Base-by-base conservation (phyloP, 2,797 vertebrate species). In the Oryzias sinensis region DNA sequence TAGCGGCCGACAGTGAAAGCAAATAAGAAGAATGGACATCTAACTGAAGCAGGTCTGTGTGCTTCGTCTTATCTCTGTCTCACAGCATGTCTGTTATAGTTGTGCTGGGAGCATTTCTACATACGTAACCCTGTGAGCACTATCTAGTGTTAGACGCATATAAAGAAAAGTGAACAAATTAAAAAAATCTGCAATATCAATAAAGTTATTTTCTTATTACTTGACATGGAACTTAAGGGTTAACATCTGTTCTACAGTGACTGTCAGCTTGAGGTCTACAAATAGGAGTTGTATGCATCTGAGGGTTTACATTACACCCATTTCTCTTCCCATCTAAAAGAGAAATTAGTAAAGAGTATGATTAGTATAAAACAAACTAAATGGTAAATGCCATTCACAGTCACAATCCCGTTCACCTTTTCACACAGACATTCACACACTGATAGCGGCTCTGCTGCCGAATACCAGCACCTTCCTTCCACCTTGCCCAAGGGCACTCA, bases 61-160 rank as follows among this genome's bases (percentile, higher is more conserved):
- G 27, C 55, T 14, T 46, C 18, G 25, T 66, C 68, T 82, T 80
- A 85, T 84, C 77, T 72, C 59, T 70, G 59, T 37, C 51, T 55
- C 72, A 62, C 76, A 83, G 76, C 77, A 64, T 51, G 59, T 70
- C 56, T 74, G 61, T 13, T 53, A 65, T 54, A 75, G 41, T 52
- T 16, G 51, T 18, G 29, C n/a, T 16, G 22, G 24, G 15, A 42
- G 49, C 24, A 29, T 64, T 79, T 73, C 76, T 64, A 74, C 43
- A 72, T 25, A 44, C 6, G 48, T 46, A 66, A 43, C 70, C 27
- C 5, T 51, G 9, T 27, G 41, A 55, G 53, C 47, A 61, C 42
- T 67, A 77, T 59, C 59, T 45, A 45, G 53, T 54, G 18, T 63
- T 52, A 4, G 48, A 56, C 43, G 45, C 29, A 61, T 5, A 53